These are phyloP conservation scores for Melieria picta DNA, from an alignment of 2,888 invertebrate species.

Conservation along the genomic window DNA sequence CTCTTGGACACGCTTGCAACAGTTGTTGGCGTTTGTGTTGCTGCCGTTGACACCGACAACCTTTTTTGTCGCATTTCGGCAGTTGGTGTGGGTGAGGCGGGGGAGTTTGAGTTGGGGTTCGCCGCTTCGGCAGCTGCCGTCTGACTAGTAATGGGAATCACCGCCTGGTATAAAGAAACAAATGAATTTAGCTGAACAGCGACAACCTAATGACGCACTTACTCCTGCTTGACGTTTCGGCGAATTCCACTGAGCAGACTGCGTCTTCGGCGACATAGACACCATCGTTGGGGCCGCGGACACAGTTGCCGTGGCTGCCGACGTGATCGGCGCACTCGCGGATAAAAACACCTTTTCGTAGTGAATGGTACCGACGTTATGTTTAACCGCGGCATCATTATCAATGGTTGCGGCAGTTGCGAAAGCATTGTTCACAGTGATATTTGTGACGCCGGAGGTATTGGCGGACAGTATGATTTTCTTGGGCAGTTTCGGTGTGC, in stretches of 20 bases:
- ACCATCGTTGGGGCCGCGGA: conserved; percentile 12
- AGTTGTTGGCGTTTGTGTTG: conserved; percentile 7
- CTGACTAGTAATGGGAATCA: conserved; percentile 3
- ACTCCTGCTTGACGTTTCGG: conserved; percentile 29
- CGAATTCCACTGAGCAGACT: conserved; percentile 35
- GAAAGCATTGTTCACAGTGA: conserved; percentile 58
- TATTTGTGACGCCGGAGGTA: conserved; percentile 62
- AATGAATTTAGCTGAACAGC: not conserved
- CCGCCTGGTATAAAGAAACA: not conserved
- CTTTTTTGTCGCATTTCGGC: conserved; percentile 9
- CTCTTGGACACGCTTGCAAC: conserved; percentile 9
- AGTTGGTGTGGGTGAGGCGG: conserved; percentile 28
- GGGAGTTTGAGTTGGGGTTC: conserved; percentile 5
- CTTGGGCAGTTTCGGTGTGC: conserved; percentile 57
- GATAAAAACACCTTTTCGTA: conserved; percentile 65
- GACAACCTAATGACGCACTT: conserved; percentile 9
- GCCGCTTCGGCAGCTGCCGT: not conserved
- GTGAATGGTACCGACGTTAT: conserved; percentile 52
- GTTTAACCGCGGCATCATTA: conserved; percentile 21
- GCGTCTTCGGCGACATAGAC: conserved; percentile 19
- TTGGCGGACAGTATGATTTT: conserved; percentile 63
- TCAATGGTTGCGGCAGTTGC: conserved; percentile 25
- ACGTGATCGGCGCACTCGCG: conserved; percentile 51
- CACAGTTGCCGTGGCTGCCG: conserved; percentile 28
- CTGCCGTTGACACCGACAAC: not conserved